Base-by-base conservation (phyloP, 2,888 invertebrate species). In the Pollenia angustigena region DNA sequence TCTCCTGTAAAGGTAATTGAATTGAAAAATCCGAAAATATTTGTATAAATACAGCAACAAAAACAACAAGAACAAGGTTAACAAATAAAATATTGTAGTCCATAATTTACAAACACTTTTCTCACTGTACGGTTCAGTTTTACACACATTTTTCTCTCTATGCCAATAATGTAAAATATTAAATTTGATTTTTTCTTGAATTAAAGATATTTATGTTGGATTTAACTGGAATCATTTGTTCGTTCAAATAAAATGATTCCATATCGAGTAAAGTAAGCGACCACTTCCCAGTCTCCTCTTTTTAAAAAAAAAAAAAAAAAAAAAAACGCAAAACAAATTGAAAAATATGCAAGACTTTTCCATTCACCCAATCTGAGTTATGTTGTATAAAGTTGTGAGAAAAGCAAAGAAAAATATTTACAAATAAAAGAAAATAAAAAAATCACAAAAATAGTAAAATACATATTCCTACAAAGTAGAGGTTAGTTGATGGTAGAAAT, bases 181-280 rank as follows among this genome's bases (percentile, higher is more conserved):
- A n/a, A 69, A 69, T 50, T 69, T 60, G 14, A 56, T 18, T 69
- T 50, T 54, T 52, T 14, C 52, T 56, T 56, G 12, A n/a, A 58
- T 23, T n/a, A 76, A 76, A 83, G 52, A 62, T 83, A 83, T 76
- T 71, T 69, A 83, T 83, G 71, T 69, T 76, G n/a, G n/a, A n/a
- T n/a, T n/a, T n/a, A n/a, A n/a, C n/a, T n/a, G n/a, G n/a, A n/a
- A n/a, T n/a, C n/a, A n/a, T n/a, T n/a, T n/a, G 66, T 81, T 50
- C 66, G 50, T 71, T 56, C 16, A 64, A 81, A 56, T 16, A 71
- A 72, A 72, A 72, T 54, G 52, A 46, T 56, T 81, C 42, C 48
- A 14, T 42, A 72, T 48, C 56, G 50, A 69, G 42, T 69, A 60
- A 50, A 79, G 68, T 23, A 23, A 23, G 3, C 1, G 2, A 23